phyloP scores from a whole-genome alignment of 2,888 invertebrate species.

The Melinopterus prodromus region DNA sequence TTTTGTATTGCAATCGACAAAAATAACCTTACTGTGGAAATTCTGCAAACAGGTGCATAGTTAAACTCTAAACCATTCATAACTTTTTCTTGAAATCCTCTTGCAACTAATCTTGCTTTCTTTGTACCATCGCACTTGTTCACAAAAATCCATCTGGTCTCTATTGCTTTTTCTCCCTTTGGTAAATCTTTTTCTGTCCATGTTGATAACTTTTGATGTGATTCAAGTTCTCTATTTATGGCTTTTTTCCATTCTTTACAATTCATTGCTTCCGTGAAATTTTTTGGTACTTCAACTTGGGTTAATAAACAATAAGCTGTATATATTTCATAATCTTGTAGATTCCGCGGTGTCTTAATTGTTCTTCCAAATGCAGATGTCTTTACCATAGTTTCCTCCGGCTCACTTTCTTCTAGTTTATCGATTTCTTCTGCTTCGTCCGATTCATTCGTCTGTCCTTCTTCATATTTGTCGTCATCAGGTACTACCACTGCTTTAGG shows the following conservation, averaged over 20 bases:
- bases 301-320: constrained; percentile 36
- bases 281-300: constrained; percentile 19
- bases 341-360: constrained; percentile 27
- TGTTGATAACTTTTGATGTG: constrained; percentile 33
- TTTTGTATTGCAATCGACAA: constrained; percentile 22
- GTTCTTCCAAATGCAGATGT: constrained; percentile 22
- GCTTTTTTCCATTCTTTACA: constrained; percentile 39
- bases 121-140: constrained; percentile 40
- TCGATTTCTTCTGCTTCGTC: constrained; percentile 30
- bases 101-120: constrained; percentile 36
- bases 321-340: constrained; percentile 39
- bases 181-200: constrained; percentile 38
- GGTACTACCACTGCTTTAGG: not conserved
- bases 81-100: constrained; percentile 32
- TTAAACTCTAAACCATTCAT: constrained; percentile 22
- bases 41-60: constrained; percentile 31
- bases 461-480: constrained; percentile 19
- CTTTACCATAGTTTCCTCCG: constrained; percentile 8
- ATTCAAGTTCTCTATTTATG: constrained; percentile 42
- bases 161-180: constrained; percentile 38
- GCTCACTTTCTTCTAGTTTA: constrained; percentile 27
- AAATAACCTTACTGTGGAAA: constrained; percentile 25
- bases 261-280: constrained; percentile 17
- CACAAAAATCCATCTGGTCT: constrained; percentile 40
- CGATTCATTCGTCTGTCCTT: constrained; percentile 27